Evolutionary conservation across 2,888 invertebrate genomes (phyloP), one percentile per base, ranked within the genome.

Genomic region (Drosophila cracens): DNA sequence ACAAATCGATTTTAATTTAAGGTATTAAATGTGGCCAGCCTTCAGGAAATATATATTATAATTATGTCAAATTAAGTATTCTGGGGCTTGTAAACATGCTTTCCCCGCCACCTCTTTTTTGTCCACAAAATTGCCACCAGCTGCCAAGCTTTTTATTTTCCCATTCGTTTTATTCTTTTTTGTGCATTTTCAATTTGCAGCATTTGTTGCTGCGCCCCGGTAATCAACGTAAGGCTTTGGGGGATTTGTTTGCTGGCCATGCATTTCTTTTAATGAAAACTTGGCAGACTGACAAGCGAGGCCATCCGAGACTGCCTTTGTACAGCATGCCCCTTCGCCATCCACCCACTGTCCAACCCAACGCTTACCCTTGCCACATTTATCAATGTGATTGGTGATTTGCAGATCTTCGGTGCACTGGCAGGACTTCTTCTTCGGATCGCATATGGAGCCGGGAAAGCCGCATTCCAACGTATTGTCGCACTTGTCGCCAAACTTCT

Each of bases 361-460:
- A 16, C 5, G 33, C 91, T 95, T 93, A 97, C 97, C 95, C 94
- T 95, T 95, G 87, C 97, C 97, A 93, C 97, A 97, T 93, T 97
- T 97, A 93, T 97, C 96, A 88, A 97, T 94, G 92, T 97, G 97
- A 94, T 97, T 97, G 90, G 96, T 97, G 85, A 96, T 95, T 27
- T 95, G 95, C 81, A 95, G 94, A 83, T 96, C 96, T 33, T 95
- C 95, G 75, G 94, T 94, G 92, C 97, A 97, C 87, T 95, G 94
- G 92, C 97, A 97, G 81, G 94, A 95, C 91, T 95, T 95, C 90
- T 95, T 95, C 81, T 94, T 94, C 29, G 94, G 94, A 89, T 96
- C 96, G 92, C 97, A 97, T 73, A 96, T 94, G 40, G 97, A 95
- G 79, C 96, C 96, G 58, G 94, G 94, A 93, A 97, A 97, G 62